Evolutionary conservation across 2,888 invertebrate genomes (phyloP), one percentile per base, ranked within the genome.

Genomic region (Clostera curtula): DNA sequence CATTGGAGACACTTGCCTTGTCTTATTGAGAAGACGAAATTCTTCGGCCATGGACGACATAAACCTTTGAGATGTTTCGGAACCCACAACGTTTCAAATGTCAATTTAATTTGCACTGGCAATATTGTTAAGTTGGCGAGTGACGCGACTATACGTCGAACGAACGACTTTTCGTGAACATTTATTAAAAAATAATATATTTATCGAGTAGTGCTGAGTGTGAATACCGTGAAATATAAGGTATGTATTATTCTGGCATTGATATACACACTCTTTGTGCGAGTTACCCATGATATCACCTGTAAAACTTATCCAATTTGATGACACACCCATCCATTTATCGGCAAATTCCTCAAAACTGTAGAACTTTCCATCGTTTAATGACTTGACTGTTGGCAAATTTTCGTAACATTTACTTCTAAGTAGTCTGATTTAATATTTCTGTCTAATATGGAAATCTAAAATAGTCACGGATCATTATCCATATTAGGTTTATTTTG

Each of bases 401-500:
- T n/a, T n/a, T n/a, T n/a, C n/a, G n/a, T n/a, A n/a, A n/a, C n/a
- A n/a, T n/a, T n/a, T n/a, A n/a, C n/a, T 17, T 27, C 24, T 24
- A 31, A 12, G 17, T 5, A 14, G 26, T 22, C 18, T 11, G 13
- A 31, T 34, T 41, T 19, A 24, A 13, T 22, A 25, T 27, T 28
- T 24, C 25, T 24, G 15, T 29, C 40, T 49, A 40, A 43, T 46
- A 42, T 56, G 57, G 58, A 64, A 56, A 51, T 61, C 48, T 53
- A 60, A 50, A 60, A 54, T 59, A 43, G 47, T 33, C 33, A 29
- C 18, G 34, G 39, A 44, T 44, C 49, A 59, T 68, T 70, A 71
- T 71, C 76, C 77, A 52, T 77, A 71, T 62, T 74, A 60, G 67
- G 75, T 77, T 77, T 82, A 83, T 82, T 83, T 82, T 80, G 70